Evolutionary conservation across 2,888 invertebrate species (phyloP), one percentile per base, ranked within the genome.

Genomic region (Teinopalpus imperialis): DNA sequence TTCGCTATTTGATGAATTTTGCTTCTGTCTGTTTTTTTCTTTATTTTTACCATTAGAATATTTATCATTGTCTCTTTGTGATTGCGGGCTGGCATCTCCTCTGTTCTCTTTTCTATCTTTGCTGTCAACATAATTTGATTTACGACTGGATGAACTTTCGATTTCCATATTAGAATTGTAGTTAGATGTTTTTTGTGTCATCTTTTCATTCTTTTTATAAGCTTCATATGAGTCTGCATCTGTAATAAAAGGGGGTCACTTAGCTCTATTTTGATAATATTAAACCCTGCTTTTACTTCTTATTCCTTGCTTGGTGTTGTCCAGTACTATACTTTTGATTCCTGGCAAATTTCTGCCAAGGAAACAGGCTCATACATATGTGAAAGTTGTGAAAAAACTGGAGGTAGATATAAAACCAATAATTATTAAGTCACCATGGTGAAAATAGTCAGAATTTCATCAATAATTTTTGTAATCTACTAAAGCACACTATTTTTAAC

Each of bases 221-320:
- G 93, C 91, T 56, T 94, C 93, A 67, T 91, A 95, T 54, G 93
- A 92, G 20, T 90, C 91, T 1, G 92, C 89, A 81, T 95, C 95
- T 95, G 67, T 57, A 72, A 59, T 26, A 43, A 56, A 43, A 40
- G 44, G n/a, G n/a, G n/a, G n/a, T n/a, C n/a, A n/a, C n/a, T n/a
- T n/a, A n/a, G n/a, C n/a, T n/a, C n/a, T n/a, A n/a, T n/a, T n/a
- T n/a, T n/a, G n/a, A n/a, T n/a, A n/a, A n/a, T n/a, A n/a, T n/a
- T n/a, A n/a, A n/a, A n/a, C n/a, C n/a, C n/a, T n/a, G n/a, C n/a
- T n/a, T n/a, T n/a, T n/a, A n/a, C n/a, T n/a, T n/a, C n/a, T n/a
- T n/a, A n/a, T n/a, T n/a, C n/a, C n/a, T n/a, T n/a, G n/a, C n/a
- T n/a, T n/a, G n/a, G n/a, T n/a, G n/a, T n/a, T n/a, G n/a, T n/a